Conservation (phyloP, 2,797 vertebrate genomes). For the Apogon hyalosoma region DNA sequence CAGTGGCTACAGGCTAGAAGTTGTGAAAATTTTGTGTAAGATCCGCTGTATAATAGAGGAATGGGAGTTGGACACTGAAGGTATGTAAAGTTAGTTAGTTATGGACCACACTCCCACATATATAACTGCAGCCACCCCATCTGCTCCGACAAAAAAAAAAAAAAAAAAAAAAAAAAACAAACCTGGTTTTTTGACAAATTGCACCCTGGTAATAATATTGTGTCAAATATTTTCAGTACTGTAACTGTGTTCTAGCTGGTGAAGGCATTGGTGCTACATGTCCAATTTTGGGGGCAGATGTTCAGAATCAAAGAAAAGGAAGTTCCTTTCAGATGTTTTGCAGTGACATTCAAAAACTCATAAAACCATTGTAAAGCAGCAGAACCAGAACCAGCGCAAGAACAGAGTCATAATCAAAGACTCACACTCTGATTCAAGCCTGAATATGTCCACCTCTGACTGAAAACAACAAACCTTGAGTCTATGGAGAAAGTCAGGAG, state of each 20-base stretch:
- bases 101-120: too few relatives aligned
- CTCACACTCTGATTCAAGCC: conserved; percentile 32
- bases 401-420: conserved; percentile 44
- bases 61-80: too few relatives aligned
- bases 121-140: too few relatives aligned
- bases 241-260: conserved; percentile 24
- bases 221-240: conserved; percentile 32
- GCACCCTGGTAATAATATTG: conserved; percentile 24
- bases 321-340: too few relatives aligned
- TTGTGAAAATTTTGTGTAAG: too few relatives aligned
- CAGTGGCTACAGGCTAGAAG: too few relatives aligned
- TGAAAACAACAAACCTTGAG: conserved; percentile 24
- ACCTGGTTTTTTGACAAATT: too few relatives aligned
- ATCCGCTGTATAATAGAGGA: too few relatives aligned
- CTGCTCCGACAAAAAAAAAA: too few relatives aligned
- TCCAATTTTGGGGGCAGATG: conserved; percentile 42
- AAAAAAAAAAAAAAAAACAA: too few relatives aligned
- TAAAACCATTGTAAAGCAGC: conserved; percentile 10
- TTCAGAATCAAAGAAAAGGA: conserved; percentile 35
- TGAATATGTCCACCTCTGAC: conserved; percentile 38
- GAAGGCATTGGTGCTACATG: conserved; percentile 32
- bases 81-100: too few relatives aligned
- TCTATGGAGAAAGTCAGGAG: conserved; percentile 24
- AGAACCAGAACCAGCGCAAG: conserved; percentile 5
- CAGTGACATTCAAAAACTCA: conserved; percentile 33